Conservation (phyloP, 1,140 invertebrate species). For the Drosophila repleta region DNA sequence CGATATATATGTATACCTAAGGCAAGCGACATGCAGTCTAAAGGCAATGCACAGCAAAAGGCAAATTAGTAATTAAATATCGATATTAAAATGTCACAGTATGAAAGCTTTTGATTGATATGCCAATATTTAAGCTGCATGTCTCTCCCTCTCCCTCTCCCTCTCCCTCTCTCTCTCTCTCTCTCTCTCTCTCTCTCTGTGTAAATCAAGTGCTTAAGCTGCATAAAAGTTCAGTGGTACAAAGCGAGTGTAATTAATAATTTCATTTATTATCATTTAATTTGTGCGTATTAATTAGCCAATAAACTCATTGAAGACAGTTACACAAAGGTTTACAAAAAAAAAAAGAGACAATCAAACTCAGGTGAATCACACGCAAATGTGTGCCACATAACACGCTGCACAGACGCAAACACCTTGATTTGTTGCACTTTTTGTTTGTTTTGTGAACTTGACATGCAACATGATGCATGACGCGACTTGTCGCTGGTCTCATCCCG, state of each 20-base stretch:
- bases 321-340: conserved; percentile 19
- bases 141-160: too few relatives aligned
- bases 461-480: conserved; percentile 25
- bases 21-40: not conserved
- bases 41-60: conserved; percentile 12
- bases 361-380: conserved; percentile 42
- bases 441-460: conserved; percentile 58
- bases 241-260: conserved; percentile 66
- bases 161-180: too few relatives aligned
- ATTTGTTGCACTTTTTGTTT: conserved; percentile 46
- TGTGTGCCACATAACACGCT: conserved; percentile 64
- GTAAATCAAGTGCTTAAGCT: conserved; percentile 37
- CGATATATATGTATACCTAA: not conserved
- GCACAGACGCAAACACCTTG: not conserved
- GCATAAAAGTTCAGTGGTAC: conserved; percentile 74
- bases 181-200: too few relatives aligned
- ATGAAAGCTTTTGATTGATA: conserved; percentile 37
- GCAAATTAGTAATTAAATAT: conserved; percentile 22
- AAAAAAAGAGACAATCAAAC: conserved; percentile 44
- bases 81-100: conserved; percentile 31
- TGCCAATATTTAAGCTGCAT: conserved; percentile 11
- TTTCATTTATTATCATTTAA: conserved; percentile 60
- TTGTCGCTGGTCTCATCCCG: conserved; percentile 9
- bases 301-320: conserved; percentile 40
- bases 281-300: conserved; percentile 60